Evolutionary conservation across 2,113 vertebrate species (phyloP), one percentile per base, ranked within the genome.

Genomic region (Nothoprocta perdicaria): DNA sequence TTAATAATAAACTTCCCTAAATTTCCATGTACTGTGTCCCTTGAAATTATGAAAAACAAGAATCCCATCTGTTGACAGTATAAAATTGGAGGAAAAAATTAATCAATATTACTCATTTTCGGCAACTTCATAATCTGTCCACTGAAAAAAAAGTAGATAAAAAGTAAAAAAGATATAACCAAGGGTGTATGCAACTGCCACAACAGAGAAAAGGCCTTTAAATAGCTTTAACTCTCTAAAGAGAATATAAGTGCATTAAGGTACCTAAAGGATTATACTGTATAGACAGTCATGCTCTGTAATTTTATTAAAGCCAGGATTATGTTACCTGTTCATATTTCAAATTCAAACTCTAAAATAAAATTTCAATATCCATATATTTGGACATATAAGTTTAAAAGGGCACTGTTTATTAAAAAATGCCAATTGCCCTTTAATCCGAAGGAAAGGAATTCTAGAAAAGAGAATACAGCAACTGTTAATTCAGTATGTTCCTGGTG

Each of bases 401-500:
- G 9, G 67, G 14, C 3, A 60, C 5, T 80, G 13, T 89, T 65
- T 68, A 65, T 80, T 86, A 52, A 90, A 83, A 93, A 80, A 22
- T 2, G 29, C 48, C 24, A 88, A 66, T 81, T 90, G 5, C 7
- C 19, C n/a, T 80, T 95, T 86, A 80, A 95, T 85, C 63, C 3
- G 24, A 24, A 31, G 41, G 58, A 87, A 91, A 86, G 13, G 41
- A 73, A 82, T 80, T 88, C 53, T 48, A 41, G 19, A 92, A 50
- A 55, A 84, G 40, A 90, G 8, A 5, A 52, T 31, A 45, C 3
- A 61, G 11, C 15, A 86, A 65, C 27, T 62, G 45, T 58, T 95
- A 88, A 90, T 94, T 95, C 62, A 63, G 27, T 60, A 61, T 78
- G 7, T 55, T 93, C 31, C 60, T 88, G 35, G n/a, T 89, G 33